Evolutionary conservation across 2,113 vertebrate genomes (phyloP).

Genomic region (Blennius ocellaris): DNA sequence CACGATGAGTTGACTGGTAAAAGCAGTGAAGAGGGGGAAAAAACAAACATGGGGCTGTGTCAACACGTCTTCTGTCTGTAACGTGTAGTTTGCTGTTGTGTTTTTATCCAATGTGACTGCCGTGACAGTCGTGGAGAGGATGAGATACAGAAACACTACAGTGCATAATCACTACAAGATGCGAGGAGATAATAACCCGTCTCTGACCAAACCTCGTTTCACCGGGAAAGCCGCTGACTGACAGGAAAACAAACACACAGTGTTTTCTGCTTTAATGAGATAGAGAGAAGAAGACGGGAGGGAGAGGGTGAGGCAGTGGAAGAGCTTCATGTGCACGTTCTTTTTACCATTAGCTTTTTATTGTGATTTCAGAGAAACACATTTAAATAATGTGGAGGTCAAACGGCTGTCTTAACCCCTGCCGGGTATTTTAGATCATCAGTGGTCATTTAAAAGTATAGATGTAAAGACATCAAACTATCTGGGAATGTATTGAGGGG

Average conservation of each 20-base stretch:
- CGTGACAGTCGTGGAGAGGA: neutral
- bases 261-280: slow-evolving; percentile 28
- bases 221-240: slow-evolving; percentile 3
- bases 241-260: neutral
- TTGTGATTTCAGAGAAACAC: neutral
- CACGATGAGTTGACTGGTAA: no score
- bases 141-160: slow-evolving; percentile 13
- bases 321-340: neutral
- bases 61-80: slow-evolving; percentile 29
- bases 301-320: slow-evolving; percentile 62
- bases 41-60: neutral
- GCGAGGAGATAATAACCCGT: slow-evolving; percentile 45
- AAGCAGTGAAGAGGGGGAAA: neutral
- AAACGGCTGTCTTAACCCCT: no score
- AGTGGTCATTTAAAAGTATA: no score
- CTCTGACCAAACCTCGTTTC: neutral
- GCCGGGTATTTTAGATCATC: no score
- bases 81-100: slow-evolving; percentile 27
- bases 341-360: neutral
- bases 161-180: slow-evolving; percentile 47
- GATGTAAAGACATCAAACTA: no score
- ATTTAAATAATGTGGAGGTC: no score
- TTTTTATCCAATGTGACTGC: slow-evolving; percentile 44
- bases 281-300: neutral
- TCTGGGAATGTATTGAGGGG: no score